A percentile compares a stretch with the other conserved stretches of the same genome.
Evolutionary conservation across 1,140 invertebrate species (phyloP).

Genomic region (Diachasma alloeum): DNA sequence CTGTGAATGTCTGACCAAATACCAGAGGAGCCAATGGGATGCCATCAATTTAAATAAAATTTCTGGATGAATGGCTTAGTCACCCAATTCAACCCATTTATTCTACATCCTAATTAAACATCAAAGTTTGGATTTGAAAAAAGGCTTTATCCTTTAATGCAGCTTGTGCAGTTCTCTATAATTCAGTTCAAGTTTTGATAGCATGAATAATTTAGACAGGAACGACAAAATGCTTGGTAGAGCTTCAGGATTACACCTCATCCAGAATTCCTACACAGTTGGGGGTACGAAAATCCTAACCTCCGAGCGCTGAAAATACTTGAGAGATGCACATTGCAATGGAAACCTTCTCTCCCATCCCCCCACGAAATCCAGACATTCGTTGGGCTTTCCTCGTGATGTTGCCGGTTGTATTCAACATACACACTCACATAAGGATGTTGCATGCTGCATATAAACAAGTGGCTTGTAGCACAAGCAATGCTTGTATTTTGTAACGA

Average conservation of each 20-base stretch:
- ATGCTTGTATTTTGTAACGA: neutral
- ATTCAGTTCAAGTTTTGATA: neutral
- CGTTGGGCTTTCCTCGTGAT: too few species aligned
- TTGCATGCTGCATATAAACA: neutral
- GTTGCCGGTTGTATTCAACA: too few species aligned
- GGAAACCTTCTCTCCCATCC: neutral
- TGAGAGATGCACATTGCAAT: neutral
- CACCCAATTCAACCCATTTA: neutral
- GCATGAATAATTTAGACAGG: constrained; percentile 28
- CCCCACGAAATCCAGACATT: too few species aligned
- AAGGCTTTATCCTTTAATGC: too few species aligned
- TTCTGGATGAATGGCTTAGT: neutral
- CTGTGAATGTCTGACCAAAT: constrained; percentile 14
- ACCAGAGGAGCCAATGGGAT: constrained; percentile 4
- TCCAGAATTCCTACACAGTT: neutral
- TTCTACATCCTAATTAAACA: neutral
- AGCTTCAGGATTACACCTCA: neutral
- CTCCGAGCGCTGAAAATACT: neutral
- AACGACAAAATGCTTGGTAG: neutral
- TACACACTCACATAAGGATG: too few species aligned
- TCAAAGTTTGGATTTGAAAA: neutral
- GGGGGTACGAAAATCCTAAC: neutral
- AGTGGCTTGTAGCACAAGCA: neutral
- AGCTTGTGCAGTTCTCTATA: neutral
- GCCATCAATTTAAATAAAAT: neutral